Base-by-base conservation (phyloP, 1,140 invertebrate genomes). In the Drosophila malerkotliana region DNA sequence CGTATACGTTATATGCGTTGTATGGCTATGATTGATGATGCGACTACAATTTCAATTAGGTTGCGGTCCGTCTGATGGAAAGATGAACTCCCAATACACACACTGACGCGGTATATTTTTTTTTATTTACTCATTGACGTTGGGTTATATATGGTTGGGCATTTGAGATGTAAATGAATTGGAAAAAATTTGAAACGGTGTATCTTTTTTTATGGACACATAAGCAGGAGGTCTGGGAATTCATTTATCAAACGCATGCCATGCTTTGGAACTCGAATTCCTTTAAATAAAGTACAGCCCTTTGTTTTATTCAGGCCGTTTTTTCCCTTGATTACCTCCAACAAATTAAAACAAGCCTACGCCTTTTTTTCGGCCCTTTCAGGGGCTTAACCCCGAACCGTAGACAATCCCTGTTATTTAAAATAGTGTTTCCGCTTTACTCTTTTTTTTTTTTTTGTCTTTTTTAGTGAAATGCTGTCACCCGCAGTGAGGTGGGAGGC, bases 21-120 rank as follows among this genome's bases (percentile, higher is more conserved):
- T 49, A 21, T 18, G 67, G 66, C 34, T 72, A 73, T 85, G 82
- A 85, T 85, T 85, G 82, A 85, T 85, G 82, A 82, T 85, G 60
- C 79, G 57, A 69, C 73, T 63, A 74, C 78, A 52, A 54, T 60
- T 85, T 87, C 82, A 85, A 85, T 85, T 85, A 85, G 82, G 78
- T 77, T 53, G 69, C 51, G 41, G 62, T 68, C 51, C 28, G 51
- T 53, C 18, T 51, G n/a, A 14, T 1, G 67, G 44, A 49, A 24
- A 69, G 32, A 69, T 69, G 66, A 69, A 69, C 66, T 68, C 44
- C 44, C 51, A 67, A 30, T 54, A 39, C 18, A 54, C 41, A 68
- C 32, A 10, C 32, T 7, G 0, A 30, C 1, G 8, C 51, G 63
- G 8, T 68, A 56, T 56, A 28, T 1, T 28, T 28, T 28, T 28